These are phyloP conservation scores for Ylistrum balloti DNA, from an alignment of 1,140 invertebrate species.

Conservation along the genomic window DNA sequence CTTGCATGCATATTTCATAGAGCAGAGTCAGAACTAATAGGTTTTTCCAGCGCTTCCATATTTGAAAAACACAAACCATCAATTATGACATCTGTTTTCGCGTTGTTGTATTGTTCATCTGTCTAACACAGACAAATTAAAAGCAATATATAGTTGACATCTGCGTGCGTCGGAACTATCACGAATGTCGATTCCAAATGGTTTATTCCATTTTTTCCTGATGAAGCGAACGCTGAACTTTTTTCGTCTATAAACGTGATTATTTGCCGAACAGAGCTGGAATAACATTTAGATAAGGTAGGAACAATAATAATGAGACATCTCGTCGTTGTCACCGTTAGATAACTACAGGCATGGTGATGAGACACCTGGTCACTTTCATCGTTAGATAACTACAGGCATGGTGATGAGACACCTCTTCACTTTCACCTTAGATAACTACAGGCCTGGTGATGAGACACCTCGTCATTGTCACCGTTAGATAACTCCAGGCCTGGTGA, in stretches of 20 bases:
- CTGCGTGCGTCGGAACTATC: not conserved
- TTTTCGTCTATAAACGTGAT: not conserved
- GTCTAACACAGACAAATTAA: conserved; percentile 39
- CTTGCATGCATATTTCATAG: conserved; percentile 18
- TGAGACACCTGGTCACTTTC: too few species aligned
- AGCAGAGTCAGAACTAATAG: not conserved
- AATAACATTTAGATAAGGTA: too few species aligned
- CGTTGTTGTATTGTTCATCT: not conserved
- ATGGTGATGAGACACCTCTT: too few species aligned
- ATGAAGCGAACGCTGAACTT: not conserved
- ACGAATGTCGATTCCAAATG: not conserved
- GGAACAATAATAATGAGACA: too few species aligned
- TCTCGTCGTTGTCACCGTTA: too few species aligned
- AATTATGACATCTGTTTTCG: conserved; percentile 5
- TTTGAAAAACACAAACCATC: conserved; percentile 38
- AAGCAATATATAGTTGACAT: conserved; percentile 32
- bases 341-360: too few species aligned
- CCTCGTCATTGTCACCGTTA: too few species aligned
- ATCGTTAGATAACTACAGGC: too few species aligned
- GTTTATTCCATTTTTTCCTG: not conserved
- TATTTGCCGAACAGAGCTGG: too few species aligned
- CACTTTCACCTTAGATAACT: too few species aligned
- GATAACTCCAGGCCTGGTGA: too few species aligned
- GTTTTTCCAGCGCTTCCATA: not conserved
- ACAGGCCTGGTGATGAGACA: too few species aligned